Evolutionary conservation across 2,797 vertebrate species (phyloP).

Genomic region (Dryobates pubescens): DNA sequence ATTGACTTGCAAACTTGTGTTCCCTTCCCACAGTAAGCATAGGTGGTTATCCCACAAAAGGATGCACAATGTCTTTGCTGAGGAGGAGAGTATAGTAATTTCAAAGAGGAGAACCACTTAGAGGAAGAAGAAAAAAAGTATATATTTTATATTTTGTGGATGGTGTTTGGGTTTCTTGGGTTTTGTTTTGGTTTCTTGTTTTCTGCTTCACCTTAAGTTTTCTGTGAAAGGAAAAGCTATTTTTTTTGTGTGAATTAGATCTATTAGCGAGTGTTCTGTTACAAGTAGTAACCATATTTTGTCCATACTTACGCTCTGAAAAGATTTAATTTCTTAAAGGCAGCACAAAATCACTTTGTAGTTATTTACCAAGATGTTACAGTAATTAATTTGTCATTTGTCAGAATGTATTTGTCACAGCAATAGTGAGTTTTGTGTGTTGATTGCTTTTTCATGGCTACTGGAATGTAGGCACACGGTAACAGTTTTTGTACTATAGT

Average conservation of each 20-base stretch:
- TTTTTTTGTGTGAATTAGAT: background rate
- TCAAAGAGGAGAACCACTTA: background rate
- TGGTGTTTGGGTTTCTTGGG: too few relatives aligned
- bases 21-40: too few relatives aligned
- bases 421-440: background rate
- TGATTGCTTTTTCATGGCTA: background rate
- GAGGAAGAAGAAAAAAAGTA: too few relatives aligned
- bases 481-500: background rate
- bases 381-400: background rate
- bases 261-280: background rate
- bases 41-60: too few relatives aligned
- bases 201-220: background rate
- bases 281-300: background rate
- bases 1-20: too few relatives aligned
- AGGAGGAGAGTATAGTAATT: background rate
- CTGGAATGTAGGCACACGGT: background rate
- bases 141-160: background rate
- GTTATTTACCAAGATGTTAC: background rate
- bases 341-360: background rate
- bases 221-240: background rate
- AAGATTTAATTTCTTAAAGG: background rate
- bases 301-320: background rate
- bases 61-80: background rate
- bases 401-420: background rate
- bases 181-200: background rate